Evolutionary conservation across 2,113 vertebrate species (phyloP), one percentile per base, ranked within the genome.

Genomic region (Athene cunicularia): DNA sequence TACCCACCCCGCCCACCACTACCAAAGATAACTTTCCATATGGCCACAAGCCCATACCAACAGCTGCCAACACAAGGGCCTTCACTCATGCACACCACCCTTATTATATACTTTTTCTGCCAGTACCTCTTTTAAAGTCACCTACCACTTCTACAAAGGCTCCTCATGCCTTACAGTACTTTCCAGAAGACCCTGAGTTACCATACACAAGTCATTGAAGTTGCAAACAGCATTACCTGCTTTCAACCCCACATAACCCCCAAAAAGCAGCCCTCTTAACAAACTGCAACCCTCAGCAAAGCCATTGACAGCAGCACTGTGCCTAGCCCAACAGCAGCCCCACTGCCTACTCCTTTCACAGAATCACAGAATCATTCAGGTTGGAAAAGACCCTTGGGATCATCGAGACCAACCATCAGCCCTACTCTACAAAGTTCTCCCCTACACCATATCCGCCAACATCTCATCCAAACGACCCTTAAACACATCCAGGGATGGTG

Each of bases 281-380:
- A 41, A 24, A 4, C 30, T n/a, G 4, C 28, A 77, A 18, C 39
- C 20, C 17, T 11, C 6, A 32, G 24, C 15, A 43, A 50, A n/a
- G 5, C 12, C 23, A 23, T 2, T 28, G 5, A 19, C 2, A 15
- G 11, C 2, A 3, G 26, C 6, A 26, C 35, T 2, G 4, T 6
- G 8, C 19, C 3, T 19, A 53, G 28, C 6, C 18, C 37, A 49
- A 12, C 5, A 33, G 2, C 45, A 45, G 27, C 0, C 37, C 26
- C 6, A 11, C 16, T 11, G 5, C 22, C 27, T 21, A 4, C 7
- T 47, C 45, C 45, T 47, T 47, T 21, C 43, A 45, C 17, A 45
- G 43, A 43, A 43, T 43, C 43, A 43, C 43, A 43, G 43, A 45
- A 45, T 45, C 17, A 45, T 45, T 45, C 43, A 17, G 7, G 43